Conservation (phyloP, 2,888 invertebrate genomes). For the Nemurella pictetii region DNA sequence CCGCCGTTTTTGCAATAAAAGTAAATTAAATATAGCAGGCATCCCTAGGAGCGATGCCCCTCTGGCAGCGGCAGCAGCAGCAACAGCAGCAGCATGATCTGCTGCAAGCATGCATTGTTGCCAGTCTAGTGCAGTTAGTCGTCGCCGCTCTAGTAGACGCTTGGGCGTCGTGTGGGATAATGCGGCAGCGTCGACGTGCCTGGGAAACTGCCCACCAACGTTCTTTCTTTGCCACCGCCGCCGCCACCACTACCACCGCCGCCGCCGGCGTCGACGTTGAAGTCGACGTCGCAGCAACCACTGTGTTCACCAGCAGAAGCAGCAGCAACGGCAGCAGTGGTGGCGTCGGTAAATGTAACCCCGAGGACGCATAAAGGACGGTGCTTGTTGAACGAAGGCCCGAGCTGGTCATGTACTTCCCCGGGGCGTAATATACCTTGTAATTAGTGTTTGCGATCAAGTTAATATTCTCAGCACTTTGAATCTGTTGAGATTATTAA, state of each 20-base stretch:
- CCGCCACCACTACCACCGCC: not conserved
- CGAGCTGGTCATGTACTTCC: not conserved
- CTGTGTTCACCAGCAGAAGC: too few species aligned
- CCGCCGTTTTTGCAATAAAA: not conserved
- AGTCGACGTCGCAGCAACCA: not conserved
- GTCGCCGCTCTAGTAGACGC: conserved; percentile 13
- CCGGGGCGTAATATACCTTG: not conserved
- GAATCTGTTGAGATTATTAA: conserved; percentile 10
- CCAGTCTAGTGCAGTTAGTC: not conserved
- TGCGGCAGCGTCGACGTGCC: not conserved
- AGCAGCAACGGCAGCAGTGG: not conserved
- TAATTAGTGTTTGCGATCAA: conserved; percentile 5
- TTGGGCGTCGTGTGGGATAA: conserved; percentile 12
- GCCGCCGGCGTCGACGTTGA: not conserved
- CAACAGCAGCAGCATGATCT: too few species aligned
- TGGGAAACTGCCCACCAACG: not conserved
- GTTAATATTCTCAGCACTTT: not conserved
- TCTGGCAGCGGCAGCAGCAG: not conserved
- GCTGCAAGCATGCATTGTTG: not conserved
- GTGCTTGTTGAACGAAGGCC: not conserved
- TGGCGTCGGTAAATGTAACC: not conserved
- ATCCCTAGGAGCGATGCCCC: not conserved
- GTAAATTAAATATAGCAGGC: not conserved
- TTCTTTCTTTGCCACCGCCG: not conserved
- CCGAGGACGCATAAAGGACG: conserved; percentile 1